Percentiles rank a stretch among this genome's conserved stretches.
These are phyloP conservation scores for Champsocephalus gunnari DNA, from an alignment of 2,797 vertebrate species.

Conservation along the genomic window DNA sequence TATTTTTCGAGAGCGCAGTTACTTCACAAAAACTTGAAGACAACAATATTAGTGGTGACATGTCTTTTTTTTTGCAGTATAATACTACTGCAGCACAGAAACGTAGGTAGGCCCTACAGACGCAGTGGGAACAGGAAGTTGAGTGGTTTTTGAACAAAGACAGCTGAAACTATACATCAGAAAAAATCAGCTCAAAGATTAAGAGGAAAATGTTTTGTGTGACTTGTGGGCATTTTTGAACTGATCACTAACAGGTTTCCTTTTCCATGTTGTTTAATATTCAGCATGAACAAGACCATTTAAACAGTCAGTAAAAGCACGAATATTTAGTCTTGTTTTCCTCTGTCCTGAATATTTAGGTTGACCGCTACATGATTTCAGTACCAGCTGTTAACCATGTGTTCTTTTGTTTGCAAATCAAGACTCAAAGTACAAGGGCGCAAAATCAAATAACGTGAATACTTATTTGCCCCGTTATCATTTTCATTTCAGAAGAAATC, in stretches of 20 bases:
- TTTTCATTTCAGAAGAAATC: constrained; percentile 27
- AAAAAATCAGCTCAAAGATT: not conserved
- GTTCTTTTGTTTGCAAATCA: constrained; percentile 2
- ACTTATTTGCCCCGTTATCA: not conserved
- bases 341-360: not conserved
- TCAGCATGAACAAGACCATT: not conserved
- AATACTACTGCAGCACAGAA: constrained; percentile 61
- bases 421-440: constrained; percentile 1
- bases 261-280: not conserved
- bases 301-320: not conserved
- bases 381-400: not conserved
- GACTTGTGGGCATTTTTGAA: constrained; percentile 6
- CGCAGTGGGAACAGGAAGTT: not conserved
- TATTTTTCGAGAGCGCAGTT: not conserved
- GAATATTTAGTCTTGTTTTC: not conserved
- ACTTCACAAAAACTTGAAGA: constrained; percentile 5
- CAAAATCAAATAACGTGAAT: not conserved
- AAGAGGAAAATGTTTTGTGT: not conserved
- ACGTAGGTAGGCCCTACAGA: not conserved
- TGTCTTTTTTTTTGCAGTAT: constrained; percentile 66
- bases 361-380: not conserved
- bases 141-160: constrained; percentile 10
- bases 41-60: not conserved
- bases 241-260: not conserved
- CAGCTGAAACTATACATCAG: constrained; percentile 1